Percentiles rank a stretch among this genome's conserved stretches.
Conservation (phyloP, 2,113 vertebrate species). For the Semnornis frantzii region DNA sequence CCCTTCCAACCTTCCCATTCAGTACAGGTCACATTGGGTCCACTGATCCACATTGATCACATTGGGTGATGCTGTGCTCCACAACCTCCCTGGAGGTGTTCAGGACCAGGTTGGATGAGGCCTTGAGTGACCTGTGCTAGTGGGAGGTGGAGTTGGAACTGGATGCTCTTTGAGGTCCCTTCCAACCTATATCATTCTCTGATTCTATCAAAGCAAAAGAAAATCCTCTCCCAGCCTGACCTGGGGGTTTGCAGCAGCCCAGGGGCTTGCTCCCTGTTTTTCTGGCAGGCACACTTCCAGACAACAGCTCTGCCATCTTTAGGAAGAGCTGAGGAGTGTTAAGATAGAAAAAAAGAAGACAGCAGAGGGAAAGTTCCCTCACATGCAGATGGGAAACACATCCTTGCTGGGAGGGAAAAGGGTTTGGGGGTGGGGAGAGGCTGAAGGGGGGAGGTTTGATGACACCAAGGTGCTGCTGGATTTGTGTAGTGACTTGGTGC, state of each 20-base stretch:
- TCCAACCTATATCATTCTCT: no score
- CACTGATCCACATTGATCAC: no score
- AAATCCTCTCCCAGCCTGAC: neutral
- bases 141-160: no score
- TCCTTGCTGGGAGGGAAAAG: neutral
- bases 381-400: fast-evolving
- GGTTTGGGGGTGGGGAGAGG: neutral
- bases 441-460: neutral
- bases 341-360: neutral
- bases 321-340: neutral
- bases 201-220: neutral
- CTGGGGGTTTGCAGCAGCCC: neutral
- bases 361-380: neutral
- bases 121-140: no score
- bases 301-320: neutral
- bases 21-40: no score
- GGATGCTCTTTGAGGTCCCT: no score
- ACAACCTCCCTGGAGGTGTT: no score
- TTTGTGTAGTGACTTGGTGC: neutral
- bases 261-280: neutral
- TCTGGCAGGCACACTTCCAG: fast-evolving
- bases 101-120: no score
- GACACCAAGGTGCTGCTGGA: neutral
- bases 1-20: no score
- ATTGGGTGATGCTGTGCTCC: no score